Percentiles rank a stretch among this genome's conserved stretches.
phyloP scores from a whole-genome alignment of 2,888 invertebrate genomes.

The Limenitis camilla region DNA sequence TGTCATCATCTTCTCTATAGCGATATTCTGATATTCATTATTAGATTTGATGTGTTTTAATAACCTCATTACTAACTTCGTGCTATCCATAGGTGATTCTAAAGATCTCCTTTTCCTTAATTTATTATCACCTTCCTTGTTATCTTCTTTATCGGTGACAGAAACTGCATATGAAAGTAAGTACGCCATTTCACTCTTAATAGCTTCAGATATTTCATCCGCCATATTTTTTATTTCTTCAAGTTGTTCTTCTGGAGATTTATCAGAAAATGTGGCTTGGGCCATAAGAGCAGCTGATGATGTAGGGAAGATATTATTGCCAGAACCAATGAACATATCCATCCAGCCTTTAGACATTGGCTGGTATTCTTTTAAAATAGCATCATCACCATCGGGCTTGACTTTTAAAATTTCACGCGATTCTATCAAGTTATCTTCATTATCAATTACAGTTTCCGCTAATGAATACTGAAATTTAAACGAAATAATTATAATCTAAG shows the following conservation, averaged over 20 bases:
- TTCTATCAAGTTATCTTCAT: slow-evolving; percentile 29
- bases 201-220: slow-evolving; percentile 43
- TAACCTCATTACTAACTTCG: slow-evolving; percentile 50
- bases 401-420: slow-evolving; percentile 14
- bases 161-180: slow-evolving; percentile 47
- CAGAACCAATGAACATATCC: slow-evolving; percentile 40
- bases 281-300: slow-evolving; percentile 53
- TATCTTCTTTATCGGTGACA: slow-evolving; percentile 35
- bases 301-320: slow-evolving; percentile 35
- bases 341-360: slow-evolving; percentile 44
- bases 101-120: slow-evolving; percentile 47
- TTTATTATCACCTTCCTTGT: slow-evolving; percentile 33
- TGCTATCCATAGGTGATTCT: slow-evolving; percentile 58
- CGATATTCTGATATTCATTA: slow-evolving; percentile 65
- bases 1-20: slow-evolving; percentile 67
- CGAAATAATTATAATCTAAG: too few relatives aligned
- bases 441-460: slow-evolving; percentile 33
- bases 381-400: slow-evolving; percentile 31
- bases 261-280: slow-evolving; percentile 44
- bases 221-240: slow-evolving; percentile 56
- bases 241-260: slow-evolving; percentile 55
- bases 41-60: slow-evolving; percentile 60
- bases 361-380: slow-evolving; percentile 33
- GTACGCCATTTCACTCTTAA: slow-evolving; percentile 55
- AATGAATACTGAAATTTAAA: slow-evolving; percentile 48